Evolutionary conservation across 2,797 vertebrate genomes (phyloP).

Genomic region (Bovichtus variegatus): DNA sequence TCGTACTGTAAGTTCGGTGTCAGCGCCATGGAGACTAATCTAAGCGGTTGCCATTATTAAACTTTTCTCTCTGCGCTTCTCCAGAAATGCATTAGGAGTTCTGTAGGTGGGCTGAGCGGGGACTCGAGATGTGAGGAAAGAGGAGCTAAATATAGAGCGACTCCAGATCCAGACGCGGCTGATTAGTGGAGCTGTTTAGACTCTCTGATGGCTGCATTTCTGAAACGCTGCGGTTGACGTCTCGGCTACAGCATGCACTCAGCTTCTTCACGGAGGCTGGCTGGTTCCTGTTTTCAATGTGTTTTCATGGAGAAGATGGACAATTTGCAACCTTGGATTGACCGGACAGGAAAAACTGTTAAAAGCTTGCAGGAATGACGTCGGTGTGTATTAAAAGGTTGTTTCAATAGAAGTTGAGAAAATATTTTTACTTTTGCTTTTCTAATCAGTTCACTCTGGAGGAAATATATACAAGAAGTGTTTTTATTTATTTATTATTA

Average conservation of each 20-base stretch:
- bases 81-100: conserved; percentile 59
- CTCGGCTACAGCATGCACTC: not conserved
- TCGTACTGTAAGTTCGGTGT: conserved; percentile 29
- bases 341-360: not conserved
- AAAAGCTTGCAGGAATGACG: conserved; percentile 25
- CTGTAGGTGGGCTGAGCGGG: conserved; percentile 68
- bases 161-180: conserved; percentile 62
- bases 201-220: conserved; percentile 55
- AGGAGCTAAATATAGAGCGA: conserved; percentile 74
- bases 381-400: not conserved
- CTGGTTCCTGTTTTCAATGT: not conserved
- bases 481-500: too few species aligned
- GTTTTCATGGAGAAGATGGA: not conserved
- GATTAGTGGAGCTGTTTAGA: conserved; percentile 65
- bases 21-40: conserved; percentile 75
- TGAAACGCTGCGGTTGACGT: conserved; percentile 28
- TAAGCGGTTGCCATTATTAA: conserved; percentile 70
- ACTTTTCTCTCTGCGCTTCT: conserved; percentile 66
- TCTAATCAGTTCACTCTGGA: not conserved
- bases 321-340: conserved; percentile 20
- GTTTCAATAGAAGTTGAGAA: not conserved
- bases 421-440: conserved; percentile 25
- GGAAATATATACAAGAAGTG: not conserved
- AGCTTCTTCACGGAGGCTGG: not conserved
- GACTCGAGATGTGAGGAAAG: conserved; percentile 73